Conservation (phyloP, 2,797 vertebrate genomes). For the Cichlasoma orientale region DNA sequence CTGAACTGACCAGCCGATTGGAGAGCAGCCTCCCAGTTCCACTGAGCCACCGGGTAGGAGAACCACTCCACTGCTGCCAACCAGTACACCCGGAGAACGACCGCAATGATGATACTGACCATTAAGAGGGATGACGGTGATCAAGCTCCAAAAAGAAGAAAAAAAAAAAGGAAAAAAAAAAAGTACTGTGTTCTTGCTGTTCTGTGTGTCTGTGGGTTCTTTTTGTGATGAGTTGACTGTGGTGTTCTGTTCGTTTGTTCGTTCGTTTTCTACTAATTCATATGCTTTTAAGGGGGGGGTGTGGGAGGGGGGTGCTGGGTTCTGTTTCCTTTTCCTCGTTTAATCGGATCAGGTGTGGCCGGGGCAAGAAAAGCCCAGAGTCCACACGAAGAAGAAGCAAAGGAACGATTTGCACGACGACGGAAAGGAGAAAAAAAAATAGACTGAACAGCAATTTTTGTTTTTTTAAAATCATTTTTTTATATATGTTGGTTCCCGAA, state of each 20-base stretch:
- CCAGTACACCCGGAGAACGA: constrained; percentile 65
- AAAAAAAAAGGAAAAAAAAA: constrained; percentile 55
- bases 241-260: constrained; percentile 79
- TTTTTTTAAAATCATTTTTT: constrained; percentile 67
- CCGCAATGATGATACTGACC: constrained; percentile 53
- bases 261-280: constrained; percentile 81
- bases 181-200: constrained; percentile 83
- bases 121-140: constrained; percentile 59
- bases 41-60: constrained; percentile 64
- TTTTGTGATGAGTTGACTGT: constrained; percentile 86
- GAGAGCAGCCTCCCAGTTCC: constrained; percentile 64
- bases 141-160: constrained; percentile 56
- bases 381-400: constrained; percentile 52
- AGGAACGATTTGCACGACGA: constrained; percentile 63
- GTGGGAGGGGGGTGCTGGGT: constrained; percentile 48
- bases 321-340: constrained; percentile 69
- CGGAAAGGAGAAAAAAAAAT: constrained; percentile 55
- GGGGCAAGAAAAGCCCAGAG: constrained; percentile 39
- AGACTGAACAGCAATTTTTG: constrained; percentile 72
- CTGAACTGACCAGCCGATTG: constrained; percentile 72
- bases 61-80: constrained; percentile 53
- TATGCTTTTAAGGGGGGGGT: constrained; percentile 66
- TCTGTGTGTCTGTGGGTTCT: constrained; percentile 84
- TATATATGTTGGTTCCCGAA: constrained; percentile 83
- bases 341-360: constrained; percentile 40